Percentiles rank a stretch among this genome's conserved stretches.
phyloP scores from a whole-genome alignment of 1,140 invertebrate species.

The Penaeus indicus region DNA sequence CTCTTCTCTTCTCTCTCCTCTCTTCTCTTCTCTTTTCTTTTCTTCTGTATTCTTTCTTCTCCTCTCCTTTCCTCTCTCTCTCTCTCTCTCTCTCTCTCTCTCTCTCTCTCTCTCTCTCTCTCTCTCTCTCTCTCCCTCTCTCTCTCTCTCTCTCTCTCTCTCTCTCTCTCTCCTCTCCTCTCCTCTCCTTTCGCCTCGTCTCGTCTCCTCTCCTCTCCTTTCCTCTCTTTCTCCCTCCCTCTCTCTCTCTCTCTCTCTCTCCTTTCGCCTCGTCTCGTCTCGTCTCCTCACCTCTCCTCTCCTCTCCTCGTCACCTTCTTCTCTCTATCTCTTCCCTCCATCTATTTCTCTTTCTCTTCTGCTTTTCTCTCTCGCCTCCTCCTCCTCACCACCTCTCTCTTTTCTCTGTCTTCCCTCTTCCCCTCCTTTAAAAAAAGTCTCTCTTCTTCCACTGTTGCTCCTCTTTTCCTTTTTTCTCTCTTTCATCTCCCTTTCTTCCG shows the following conservation, averaged over 20 bases:
- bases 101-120: too few species aligned
- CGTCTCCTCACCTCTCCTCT: neutral
- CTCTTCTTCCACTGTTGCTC: neutral
- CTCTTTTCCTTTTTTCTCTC: too few species aligned
- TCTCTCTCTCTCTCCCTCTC: neutral
- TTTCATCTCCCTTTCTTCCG: too few species aligned
- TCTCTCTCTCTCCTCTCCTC: too few species aligned
- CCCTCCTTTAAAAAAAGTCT: too few species aligned
- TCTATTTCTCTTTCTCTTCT: neutral
- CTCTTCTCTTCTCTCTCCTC: too few species aligned
- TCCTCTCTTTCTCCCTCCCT: neutral
- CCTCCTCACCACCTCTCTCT: neutral
- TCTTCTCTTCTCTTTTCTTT: too few species aligned
- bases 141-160: neutral
- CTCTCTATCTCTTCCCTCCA: too few species aligned
- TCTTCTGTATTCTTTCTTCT: too few species aligned
- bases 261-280: neutral
- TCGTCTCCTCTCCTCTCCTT: neutral
- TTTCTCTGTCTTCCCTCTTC: too few species aligned
- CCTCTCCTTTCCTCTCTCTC: too few species aligned
- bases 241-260: constrained; percentile 3
- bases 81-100: too few species aligned
- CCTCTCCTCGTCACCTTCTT: neutral
- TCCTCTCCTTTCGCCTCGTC: neutral
- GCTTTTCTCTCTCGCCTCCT: neutral